phyloP scores from a whole-genome alignment of 2,113 vertebrate species.

The Fukomys damarensis region DNA sequence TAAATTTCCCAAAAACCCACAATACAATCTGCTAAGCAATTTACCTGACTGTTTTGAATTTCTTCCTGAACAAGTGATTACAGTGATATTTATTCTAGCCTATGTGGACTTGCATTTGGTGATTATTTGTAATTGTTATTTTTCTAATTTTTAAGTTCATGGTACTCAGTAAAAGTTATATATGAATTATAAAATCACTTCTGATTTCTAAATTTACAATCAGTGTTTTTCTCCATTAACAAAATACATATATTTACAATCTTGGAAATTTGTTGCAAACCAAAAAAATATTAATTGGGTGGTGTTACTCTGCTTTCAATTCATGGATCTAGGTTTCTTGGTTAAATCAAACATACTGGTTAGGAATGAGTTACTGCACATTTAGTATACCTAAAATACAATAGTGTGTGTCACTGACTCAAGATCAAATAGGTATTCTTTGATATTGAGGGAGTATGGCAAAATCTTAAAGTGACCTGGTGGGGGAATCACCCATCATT shows the following conservation, averaged over 20 bases:
- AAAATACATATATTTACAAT: background rate
- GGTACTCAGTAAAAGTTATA: slow-evolving; percentile 46
- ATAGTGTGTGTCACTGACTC: background rate
- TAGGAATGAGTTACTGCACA: background rate
- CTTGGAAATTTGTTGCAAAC: background rate
- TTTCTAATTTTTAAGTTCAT: background rate
- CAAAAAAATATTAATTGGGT: background rate
- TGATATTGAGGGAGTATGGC: background rate
- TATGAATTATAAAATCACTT: slow-evolving; percentile 15
- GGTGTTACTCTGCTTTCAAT: background rate
- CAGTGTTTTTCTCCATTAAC: background rate
- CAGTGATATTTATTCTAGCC: slow-evolving; percentile 48
- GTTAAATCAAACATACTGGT: background rate
- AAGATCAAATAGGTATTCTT: background rate
- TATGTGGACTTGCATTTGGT: slow-evolving; percentile 10
- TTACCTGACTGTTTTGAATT: slow-evolving; percentile 57
- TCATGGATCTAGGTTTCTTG: background rate
- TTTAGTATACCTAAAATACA: background rate
- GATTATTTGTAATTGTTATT: slow-evolving; percentile 55
- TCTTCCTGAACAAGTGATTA: slow-evolving; percentile 53
- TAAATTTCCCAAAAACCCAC: slow-evolving; percentile 60
- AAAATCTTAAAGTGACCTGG: background rate
- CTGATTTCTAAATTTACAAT: slow-evolving; percentile 11
- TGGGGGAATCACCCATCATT: background rate
- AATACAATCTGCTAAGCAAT: slow-evolving; percentile 68